phyloP scores from a whole-genome alignment of 2,113 vertebrate genomes.

The Phoxinus phoxinus region DNA sequence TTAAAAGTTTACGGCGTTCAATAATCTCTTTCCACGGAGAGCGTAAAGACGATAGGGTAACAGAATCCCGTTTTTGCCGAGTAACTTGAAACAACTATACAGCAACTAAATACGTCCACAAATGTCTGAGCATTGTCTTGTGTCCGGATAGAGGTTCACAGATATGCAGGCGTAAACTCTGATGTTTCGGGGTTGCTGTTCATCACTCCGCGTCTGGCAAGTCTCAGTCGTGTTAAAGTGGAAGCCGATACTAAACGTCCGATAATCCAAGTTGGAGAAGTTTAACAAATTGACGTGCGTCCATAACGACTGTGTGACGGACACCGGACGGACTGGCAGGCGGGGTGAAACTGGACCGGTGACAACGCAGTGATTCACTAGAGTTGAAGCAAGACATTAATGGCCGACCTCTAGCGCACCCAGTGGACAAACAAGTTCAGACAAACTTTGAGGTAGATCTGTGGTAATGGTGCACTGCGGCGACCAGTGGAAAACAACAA shows the following conservation, averaged over 20 bases:
- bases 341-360: conserved; percentile 50
- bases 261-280: not conserved
- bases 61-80: not conserved
- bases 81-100: not conserved
- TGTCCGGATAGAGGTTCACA: not conserved
- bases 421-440: conserved; percentile 25
- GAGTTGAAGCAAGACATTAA: conserved; percentile 34
- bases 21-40: not conserved
- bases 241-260: not conserved
- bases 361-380: conserved; percentile 58
- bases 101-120: not conserved
- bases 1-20: not conserved
- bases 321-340: conserved; percentile 35
- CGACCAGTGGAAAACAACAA: not conserved
- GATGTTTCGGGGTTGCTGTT: conserved; percentile 10
- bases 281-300: conserved; percentile 30
- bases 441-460: not conserved
- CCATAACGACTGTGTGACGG: conserved; percentile 53
- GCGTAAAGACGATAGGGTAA: not conserved
- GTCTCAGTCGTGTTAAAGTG: not conserved
- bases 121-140: conserved; percentile 22
- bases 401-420: conserved; percentile 45
- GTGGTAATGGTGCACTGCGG: not conserved
- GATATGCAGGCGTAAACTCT: not conserved
- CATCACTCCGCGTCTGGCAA: not conserved